Evolutionary conservation across 2,797 vertebrate species (phyloP).

Genomic region (Brotula barbata): DNA sequence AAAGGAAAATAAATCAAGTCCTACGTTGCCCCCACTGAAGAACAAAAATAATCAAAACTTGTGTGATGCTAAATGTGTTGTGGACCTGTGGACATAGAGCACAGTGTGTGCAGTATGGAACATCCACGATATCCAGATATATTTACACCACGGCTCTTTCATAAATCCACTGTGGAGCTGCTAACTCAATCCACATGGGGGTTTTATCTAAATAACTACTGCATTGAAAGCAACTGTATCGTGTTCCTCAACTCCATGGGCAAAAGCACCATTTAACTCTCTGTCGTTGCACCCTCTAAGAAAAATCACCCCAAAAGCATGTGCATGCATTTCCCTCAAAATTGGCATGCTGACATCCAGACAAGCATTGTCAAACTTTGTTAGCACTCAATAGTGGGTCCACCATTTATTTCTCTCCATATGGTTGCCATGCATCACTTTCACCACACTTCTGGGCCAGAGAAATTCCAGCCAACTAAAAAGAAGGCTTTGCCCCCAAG

Average conservation of each 20-base stretch:
- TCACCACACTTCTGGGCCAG: conserved; percentile 46
- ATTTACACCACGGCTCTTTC: conserved; percentile 64
- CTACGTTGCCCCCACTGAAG: conserved; percentile 25
- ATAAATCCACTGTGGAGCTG: conserved; percentile 72
- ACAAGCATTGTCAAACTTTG: conserved; percentile 78
- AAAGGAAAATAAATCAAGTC: conserved; percentile 50
- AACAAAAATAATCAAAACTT: conserved; percentile 39
- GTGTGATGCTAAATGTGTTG: conserved; percentile 20
- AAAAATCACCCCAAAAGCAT: conserved; percentile 66
- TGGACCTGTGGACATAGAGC: conserved; percentile 22
- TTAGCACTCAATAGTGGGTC: conserved; percentile 62
- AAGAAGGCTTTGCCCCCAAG: conserved; percentile 35
- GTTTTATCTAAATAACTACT: conserved; percentile 77
- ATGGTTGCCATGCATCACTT: conserved; percentile 69
- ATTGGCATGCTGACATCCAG: conserved; percentile 69
- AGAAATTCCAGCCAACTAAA: conserved; percentile 48
- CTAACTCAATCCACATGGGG: conserved; percentile 78
- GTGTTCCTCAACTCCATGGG: conserved; percentile 56
- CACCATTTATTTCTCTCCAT: conserved; percentile 45
- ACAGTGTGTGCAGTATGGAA: conserved; percentile 34
- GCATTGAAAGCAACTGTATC: conserved; percentile 65
- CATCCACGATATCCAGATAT: conserved; percentile 69
- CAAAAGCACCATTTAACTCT: conserved; percentile 59
- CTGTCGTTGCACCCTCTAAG: conserved; percentile 58
- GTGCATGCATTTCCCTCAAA: conserved; percentile 69